These are phyloP conservation scores for Latheticus oryzae DNA, from an alignment of 2,888 invertebrate genomes.

Conservation along the genomic window DNA sequence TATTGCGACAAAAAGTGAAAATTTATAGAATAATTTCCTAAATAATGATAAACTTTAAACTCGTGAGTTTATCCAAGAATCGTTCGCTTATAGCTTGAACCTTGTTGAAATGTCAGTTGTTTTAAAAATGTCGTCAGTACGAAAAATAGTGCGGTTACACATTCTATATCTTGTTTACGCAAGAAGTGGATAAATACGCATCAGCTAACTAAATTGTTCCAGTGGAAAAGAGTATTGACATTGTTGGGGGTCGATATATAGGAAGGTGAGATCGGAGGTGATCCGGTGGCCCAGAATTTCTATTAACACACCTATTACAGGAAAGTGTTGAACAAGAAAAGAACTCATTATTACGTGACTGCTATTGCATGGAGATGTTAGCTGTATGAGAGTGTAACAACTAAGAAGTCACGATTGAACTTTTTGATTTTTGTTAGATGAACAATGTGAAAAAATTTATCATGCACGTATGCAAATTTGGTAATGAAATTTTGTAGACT, in stretches of 20 bases:
- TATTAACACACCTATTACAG: conserved; percentile 43
- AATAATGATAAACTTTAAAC: no score
- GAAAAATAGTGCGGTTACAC: conserved; percentile 3
- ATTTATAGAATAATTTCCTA: no score
- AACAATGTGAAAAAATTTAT: no score
- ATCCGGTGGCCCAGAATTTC: conserved; percentile 50
- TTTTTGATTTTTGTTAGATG: no score
- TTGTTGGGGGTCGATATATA: conserved; percentile 39
- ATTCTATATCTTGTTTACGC: conserved; percentile 15
- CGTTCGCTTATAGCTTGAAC: conserved; percentile 18
- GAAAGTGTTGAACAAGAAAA: conserved; percentile 13
- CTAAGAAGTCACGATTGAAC: conserved; percentile 23
- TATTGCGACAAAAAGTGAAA: no score
- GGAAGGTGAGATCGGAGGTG: conserved; percentile 44
- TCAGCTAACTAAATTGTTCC: conserved; percentile 13
- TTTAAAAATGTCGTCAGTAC: conserved; percentile 13
- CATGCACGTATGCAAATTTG: no score
- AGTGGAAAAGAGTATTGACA: conserved; percentile 40
- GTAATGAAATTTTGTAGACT: conserved; percentile 2
- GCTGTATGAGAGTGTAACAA: conserved; percentile 15
- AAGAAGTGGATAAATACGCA: conserved; percentile 19
- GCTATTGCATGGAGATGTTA: conserved; percentile 21
- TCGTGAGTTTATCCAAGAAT: no score
- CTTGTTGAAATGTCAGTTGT: conserved; percentile 38
- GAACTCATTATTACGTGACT: conserved; percentile 10